Evolutionary conservation across 2,888 invertebrate species (phyloP), one percentile per base, ranked within the genome.

Genomic region (Melinaea marsaeus): DNA sequence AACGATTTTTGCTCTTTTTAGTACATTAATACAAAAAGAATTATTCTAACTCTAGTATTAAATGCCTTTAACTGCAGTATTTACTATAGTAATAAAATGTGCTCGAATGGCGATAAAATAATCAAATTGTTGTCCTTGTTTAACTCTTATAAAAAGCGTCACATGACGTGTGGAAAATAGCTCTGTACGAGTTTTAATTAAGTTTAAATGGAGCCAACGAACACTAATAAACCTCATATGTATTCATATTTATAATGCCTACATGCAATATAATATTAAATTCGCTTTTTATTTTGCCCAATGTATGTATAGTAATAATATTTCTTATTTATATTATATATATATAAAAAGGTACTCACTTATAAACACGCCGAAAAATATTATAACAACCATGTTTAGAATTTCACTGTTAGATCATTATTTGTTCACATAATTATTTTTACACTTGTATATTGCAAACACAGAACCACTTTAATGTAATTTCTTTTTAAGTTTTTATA

Each of bases 351-450:
- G 13, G 42, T 69, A 80, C 83, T 83, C 66, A 83, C 83, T 83
- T 71, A 83, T 71, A 64, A 81, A 75, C 72, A 83, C 73, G 69
- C 79, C 74, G 61, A 83, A 71, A 58, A 83, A 72, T 70, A 83
- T 65, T 62, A 83, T 70, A 75, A 80, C 75, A 73, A 81, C 77
- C 78, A 80, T 83, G 75, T 74, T 77, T 67, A 74, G 61, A 63
- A 64, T 61, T 64, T 66, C 70, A 72, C 71, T 69, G n/a, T 68
- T 55, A 63, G 70, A 62, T 60, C 71, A 74, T 71, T 69, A 71
- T 67, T 70, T 69, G 74, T 67, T 70, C 71, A 75, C 73, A 70
- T 72, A 33, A 66, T 67, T 65, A 42, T 42, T 63, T 64, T 35
- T 54, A 54, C 11, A 22, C 22, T 5, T 1, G n/a, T 45, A 34